Percentiles rank a stretch among this genome's conserved stretches.
phyloP scores from a whole-genome alignment of 2,888 invertebrate genomes.

The Chydorus sphaericus region DNA sequence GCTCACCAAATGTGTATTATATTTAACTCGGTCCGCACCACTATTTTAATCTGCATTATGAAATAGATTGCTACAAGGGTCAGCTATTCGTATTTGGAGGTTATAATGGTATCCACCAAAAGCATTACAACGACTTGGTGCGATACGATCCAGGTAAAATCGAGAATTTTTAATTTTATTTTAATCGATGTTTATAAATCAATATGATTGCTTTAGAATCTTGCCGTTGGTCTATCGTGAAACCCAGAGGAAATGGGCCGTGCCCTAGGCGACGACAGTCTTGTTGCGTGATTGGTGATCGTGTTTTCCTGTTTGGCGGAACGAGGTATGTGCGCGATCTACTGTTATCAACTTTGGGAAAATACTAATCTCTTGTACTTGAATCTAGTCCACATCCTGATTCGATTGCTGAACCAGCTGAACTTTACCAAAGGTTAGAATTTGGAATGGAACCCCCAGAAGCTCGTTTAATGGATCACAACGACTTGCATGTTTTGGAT shows the following conservation, averaged over 20 bases:
- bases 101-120: conserved; percentile 56
- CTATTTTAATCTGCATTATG: conserved; percentile 16
- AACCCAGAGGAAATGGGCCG: conserved; percentile 43
- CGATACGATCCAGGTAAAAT: conserved; percentile 40
- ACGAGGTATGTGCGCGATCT: conserved; percentile 50
- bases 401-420: conserved; percentile 4
- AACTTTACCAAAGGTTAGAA: conserved; percentile 14
- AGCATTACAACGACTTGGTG: conserved; percentile 72
- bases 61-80: conserved; percentile 59
- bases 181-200: neutral
- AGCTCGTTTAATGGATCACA: conserved; percentile 52
- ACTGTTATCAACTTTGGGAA: neutral
- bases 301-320: conserved; percentile 76
- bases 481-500: conserved; percentile 68
- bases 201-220: conserved; percentile 25
- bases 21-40: neutral
- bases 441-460: conserved; percentile 16
- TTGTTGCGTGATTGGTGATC: conserved; percentile 54
- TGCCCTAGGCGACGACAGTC: conserved; percentile 58
- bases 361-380: neutral
- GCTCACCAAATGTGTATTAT: conserved; percentile 24
- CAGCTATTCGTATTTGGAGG: conserved; percentile 82
- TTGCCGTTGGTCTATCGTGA: conserved; percentile 43
- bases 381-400: conserved; percentile 17
- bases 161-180: neutral